phyloP scores from a whole-genome alignment of 2,888 invertebrate genomes.

The Amitus sp. region DNA sequence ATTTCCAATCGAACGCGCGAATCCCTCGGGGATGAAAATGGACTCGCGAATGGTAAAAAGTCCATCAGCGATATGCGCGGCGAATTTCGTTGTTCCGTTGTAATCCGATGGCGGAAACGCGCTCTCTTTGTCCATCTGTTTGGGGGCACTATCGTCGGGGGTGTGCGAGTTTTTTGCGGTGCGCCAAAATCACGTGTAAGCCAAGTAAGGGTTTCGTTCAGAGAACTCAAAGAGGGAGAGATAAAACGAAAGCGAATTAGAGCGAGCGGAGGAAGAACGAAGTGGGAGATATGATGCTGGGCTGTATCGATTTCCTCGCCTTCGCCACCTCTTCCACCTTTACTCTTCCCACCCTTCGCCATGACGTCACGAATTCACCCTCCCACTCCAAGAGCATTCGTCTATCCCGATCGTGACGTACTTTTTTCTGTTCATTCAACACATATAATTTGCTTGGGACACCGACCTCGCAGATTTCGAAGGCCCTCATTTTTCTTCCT shows the following conservation, averaged over 20 bases:
- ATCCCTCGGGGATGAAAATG: too few relatives aligned
- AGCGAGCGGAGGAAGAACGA: constrained; percentile 19
- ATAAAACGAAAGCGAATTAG: constrained; percentile 28
- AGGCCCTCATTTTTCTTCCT: constrained; percentile 3
- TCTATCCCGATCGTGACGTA: constrained; percentile 32
- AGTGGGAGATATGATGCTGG: constrained; percentile 49
- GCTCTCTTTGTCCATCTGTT: background rate
- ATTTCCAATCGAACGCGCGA: too few relatives aligned
- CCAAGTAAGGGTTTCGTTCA: constrained; percentile 12
- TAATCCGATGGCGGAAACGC: too few relatives aligned
- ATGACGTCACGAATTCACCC: constrained; percentile 55
- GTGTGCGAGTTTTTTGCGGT: background rate
- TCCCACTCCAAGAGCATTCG: constrained; percentile 42
- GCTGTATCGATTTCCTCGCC: constrained; percentile 58
- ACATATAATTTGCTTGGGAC: constrained; percentile 47
- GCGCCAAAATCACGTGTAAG: constrained; percentile 14
- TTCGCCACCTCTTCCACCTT: constrained; percentile 30
- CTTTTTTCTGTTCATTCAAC: constrained; percentile 43
- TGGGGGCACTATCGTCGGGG: background rate
- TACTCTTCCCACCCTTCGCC: too few relatives aligned
- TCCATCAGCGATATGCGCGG: background rate
- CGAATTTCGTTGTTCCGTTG: background rate
- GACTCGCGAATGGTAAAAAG: too few relatives aligned
- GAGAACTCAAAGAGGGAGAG: constrained; percentile 17
- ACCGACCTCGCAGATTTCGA: constrained; percentile 37